Evolutionary conservation across 2,888 invertebrate species (phyloP), one percentile per base, ranked within the genome.

Genomic region (Harpalus rufipes): DNA sequence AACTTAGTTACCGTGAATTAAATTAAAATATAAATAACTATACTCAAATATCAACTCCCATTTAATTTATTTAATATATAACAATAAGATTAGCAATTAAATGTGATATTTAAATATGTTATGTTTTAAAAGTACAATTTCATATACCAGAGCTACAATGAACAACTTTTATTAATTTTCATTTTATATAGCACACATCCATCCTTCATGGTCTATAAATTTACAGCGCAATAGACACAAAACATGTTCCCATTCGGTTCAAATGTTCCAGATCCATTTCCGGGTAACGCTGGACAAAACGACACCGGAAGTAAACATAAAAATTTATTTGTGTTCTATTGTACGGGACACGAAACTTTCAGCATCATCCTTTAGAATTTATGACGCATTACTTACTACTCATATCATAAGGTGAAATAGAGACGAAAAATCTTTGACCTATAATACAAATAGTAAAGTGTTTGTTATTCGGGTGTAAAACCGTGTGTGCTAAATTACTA

Each of bases 271-370:
- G 3, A 74, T 74, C 72, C 72, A 44, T 41, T 41, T 74, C 44
- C 72, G 16, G 12, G 21, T 39, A 68, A 41, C 68, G 18, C n/a
- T 16, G 72, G 44, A 74, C 32, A 68, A 68, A 68, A 68, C 68
- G 39, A 6, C n/a, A 7, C 72, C 72, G 72, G 72, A 74, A 74
- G 14, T 12, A 74, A 41, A 74, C 72, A 74, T 74, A 41, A 74
- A 74, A 41, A 74, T 44, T 44, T 74, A 74, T 74, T 18, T 74
- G 41, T 44, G 72, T 44, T 18, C 72, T 18, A 10, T 74, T 74
- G 51, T 18, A 41, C 72, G 72, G 18, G 44, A 74, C 44, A 74
- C 68, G 41, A 39, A 74, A 74, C 72, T 74, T 74, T 74, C 12
- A 16, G 44, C 44, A 44, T 41, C 44, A 18, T 41, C 51, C 12